Evolutionary conservation across 1,140 invertebrate species (phyloP).

Genomic region (Thalassaphorura encarpata): DNA sequence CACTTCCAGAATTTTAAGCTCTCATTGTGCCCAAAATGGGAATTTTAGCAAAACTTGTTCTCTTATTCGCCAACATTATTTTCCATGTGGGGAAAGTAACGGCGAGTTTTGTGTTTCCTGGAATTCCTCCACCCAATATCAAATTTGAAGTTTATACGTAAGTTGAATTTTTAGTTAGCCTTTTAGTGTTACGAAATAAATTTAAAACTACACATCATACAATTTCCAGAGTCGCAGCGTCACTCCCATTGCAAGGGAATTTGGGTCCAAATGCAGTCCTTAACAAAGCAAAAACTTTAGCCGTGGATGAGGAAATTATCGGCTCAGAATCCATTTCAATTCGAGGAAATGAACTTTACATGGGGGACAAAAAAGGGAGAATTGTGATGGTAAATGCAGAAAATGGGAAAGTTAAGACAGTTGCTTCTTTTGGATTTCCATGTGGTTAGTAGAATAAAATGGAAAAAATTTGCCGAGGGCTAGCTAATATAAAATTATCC

Average conservation of each 20-base stretch:
- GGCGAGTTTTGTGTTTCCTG: slow-evolving; percentile 48
- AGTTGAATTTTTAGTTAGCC: slow-evolving; percentile 18
- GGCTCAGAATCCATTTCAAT: slow-evolving; percentile 60
- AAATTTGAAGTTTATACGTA: slow-evolving; percentile 44
- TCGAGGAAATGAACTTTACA: slow-evolving; percentile 55
- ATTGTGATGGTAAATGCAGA: slow-evolving; percentile 55
- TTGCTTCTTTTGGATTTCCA: slow-evolving; percentile 58
- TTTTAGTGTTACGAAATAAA: background rate
- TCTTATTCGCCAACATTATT: no score
- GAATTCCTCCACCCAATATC: slow-evolving; percentile 47
- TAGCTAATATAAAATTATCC: background rate
- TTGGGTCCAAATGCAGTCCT: slow-evolving; percentile 51
- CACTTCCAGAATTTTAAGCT: no score
- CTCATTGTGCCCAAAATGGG: no score
- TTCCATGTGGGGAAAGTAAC: no score
- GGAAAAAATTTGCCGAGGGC: background rate
- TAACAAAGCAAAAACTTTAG: slow-evolving; percentile 43
- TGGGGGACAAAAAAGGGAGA: slow-evolving; percentile 53
- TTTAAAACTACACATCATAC: background rate
- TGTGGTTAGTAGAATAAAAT: slow-evolving; percentile 50
- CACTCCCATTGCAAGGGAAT: slow-evolving; percentile 44
- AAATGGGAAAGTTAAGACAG: slow-evolving; percentile 47
- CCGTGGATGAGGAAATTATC: slow-evolving; percentile 49
- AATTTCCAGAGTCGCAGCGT: slow-evolving; percentile 39
- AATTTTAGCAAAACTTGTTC: no score